Base-by-base conservation (phyloP, 2,113 vertebrate genomes). In the Microtus pennsylvanicus region DNA sequence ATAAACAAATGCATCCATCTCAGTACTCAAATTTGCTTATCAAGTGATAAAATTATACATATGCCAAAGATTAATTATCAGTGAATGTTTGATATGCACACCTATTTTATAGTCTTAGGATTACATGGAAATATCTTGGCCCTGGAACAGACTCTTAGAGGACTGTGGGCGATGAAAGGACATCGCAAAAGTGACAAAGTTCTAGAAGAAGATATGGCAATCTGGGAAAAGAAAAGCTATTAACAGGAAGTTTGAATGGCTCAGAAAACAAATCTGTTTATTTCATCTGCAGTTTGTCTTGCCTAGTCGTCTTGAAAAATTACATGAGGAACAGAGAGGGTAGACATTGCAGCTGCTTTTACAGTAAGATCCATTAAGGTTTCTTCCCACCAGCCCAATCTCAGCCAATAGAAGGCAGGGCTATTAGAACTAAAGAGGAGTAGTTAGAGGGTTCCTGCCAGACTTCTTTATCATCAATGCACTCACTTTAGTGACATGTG, bases 321-420 rank as follows among this genome's bases (percentile, higher is more conserved):
- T 87, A 22, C 74, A 72, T 10, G 45, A 81, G 42, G 52, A 89
- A 70, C 89, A 80, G 70, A 85, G 10, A 30, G 94, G 76, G 42
- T 93, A 50, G 80, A 91, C 35, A 47, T 82, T 95, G 88, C 82
- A 92, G 58, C 72, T 91, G 86, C 88, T 45, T 96, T 97, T 96
- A 92, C 94, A 78, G 90, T 92, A 97, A 97, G 92, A 95, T 78
- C 94, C 91, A 97, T 97, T 97, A 97, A 77, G 67, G 92, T 82
- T 92, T 35, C 55, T 97, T 95, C 94, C 96, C 88, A 92, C 61
- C 69, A 75, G 72, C 2, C 50, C 87, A 88, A 75, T 94, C 67
- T 95, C 58, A 87, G 93, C 63, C 28, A 70, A 55, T 74, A 90
- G n/a, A 74, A 94, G 47, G 30, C 93, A 81, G 65, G 75, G 22